Evolutionary conservation across 2,888 invertebrate species (phyloP), one percentile per base, ranked within the genome.

Genomic region (Bellardia bayeri): DNA sequence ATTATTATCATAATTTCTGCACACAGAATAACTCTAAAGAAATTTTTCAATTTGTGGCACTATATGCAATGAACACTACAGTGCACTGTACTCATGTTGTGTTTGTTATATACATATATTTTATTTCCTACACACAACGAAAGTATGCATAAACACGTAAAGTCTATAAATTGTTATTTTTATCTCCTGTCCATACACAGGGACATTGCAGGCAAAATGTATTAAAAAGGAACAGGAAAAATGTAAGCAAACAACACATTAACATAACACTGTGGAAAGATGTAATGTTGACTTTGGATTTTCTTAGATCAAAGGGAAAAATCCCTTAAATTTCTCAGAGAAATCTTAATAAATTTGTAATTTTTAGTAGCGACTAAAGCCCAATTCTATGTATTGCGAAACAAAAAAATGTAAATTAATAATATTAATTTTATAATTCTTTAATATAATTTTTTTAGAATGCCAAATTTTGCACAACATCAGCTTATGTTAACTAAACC

Each of bases 101-200:
- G 30, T 23, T 23, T 23, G 61, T 14, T 64, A 40, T 64, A 51
- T 63, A 13, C 14, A n/a, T 74, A 58, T 56, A n/a, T 61, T 51
- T 76, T 40, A 51, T 14, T 37, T 33, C 37, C 58, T 51, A n/a
- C 37, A 61, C 49, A 40, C 63, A 80, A 56, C 54, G 16, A 71
- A 71, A 71, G 51, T 37, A 51, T 71, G 80, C 71, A 61, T 40
- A 37, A 63, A 51, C 80, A 80, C 71, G 80, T 80, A 71, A 54
- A 51, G 23, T 80, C 80, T 80, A 80, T 80, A 80, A 71, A 80
- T 63, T 71, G 61, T 63, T 40, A 80, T 80, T 80, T 80, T 64
- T 54, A 80, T 80, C 58, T 80, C 33, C 51, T 69, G 79, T 71
- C 79, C 79, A 63, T 63, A 63, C 42, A 13, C 16, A 45, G 51